phyloP scores from a whole-genome alignment of 2,113 vertebrate species.

The Microcebus lehilahytsara region DNA sequence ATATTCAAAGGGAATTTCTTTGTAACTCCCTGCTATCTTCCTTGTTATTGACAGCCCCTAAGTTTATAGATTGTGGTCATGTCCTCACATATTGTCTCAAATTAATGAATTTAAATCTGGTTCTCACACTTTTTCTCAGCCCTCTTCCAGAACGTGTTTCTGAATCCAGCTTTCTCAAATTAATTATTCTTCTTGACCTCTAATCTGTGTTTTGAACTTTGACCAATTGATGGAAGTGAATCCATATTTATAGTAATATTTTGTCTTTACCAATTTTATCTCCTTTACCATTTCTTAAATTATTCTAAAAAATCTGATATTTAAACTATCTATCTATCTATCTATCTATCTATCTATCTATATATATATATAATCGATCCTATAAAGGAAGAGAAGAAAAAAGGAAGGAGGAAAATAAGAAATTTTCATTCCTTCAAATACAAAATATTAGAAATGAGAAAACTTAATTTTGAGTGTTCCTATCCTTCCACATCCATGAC shows the following conservation, averaged over 20 bases:
- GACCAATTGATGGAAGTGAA: not conserved
- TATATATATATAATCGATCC: not conserved
- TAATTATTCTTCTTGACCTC: not conserved
- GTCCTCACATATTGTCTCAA: not conserved
- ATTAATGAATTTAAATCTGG: not conserved
- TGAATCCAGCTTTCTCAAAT: not conserved
- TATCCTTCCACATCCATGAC: too few relatives aligned
- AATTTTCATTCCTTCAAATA: not conserved
- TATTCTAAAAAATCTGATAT: not conserved
- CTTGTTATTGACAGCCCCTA: not conserved
- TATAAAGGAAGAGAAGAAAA: not conserved
- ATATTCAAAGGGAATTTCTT: not conserved
- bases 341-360: too few relatives aligned
- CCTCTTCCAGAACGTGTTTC: not conserved
- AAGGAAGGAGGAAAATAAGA: not conserved
- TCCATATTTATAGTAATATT: not conserved
- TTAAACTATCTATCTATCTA: not conserved
- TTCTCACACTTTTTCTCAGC: not conserved
- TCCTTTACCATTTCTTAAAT: not conserved
- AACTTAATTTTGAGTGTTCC: too few relatives aligned
- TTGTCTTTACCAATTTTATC: not conserved
- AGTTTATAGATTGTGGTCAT: not conserved
- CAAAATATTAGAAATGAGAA: not conserved
- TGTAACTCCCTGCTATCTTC: not conserved
- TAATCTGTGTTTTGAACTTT: not conserved